phyloP scores from a whole-genome alignment of 2,113 vertebrate genomes.

The Nipponia nippon region DNA sequence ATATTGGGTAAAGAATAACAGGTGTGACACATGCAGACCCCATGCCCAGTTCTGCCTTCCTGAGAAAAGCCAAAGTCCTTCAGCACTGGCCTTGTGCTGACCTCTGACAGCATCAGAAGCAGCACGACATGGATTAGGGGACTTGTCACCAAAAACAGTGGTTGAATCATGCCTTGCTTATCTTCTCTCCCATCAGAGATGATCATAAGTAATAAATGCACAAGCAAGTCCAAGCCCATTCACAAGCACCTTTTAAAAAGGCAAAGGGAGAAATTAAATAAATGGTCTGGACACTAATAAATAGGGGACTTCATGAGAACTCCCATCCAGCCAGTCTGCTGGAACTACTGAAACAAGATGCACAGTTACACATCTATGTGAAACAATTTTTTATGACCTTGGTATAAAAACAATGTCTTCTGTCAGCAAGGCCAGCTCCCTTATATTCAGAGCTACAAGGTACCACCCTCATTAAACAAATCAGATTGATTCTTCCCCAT shows the following conservation, averaged over 20 bases:
- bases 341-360: not conserved
- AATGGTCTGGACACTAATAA: not conserved
- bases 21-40: fast-evolving
- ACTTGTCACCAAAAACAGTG: not conserved
- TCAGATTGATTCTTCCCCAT: not conserved
- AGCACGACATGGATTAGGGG: not conserved
- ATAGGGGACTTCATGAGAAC: not conserved
- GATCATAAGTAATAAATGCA: not conserved
- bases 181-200: not conserved
- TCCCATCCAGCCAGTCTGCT: not conserved
- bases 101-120: not conserved
- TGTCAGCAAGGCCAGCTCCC: not conserved
- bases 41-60: not conserved
- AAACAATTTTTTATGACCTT: not conserved
- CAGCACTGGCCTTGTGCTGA: not conserved
- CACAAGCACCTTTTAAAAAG: not conserved
- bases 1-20: not conserved
- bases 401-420: not conserved
- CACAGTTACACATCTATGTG: not conserved
- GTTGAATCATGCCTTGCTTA: not conserved
- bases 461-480: not conserved
- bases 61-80: not conserved
- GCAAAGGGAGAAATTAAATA: not conserved
- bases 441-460: not conserved
- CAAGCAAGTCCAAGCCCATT: not conserved